Conservation (phyloP, 2,113 vertebrate species). For the Sturnira hondurensis region DNA sequence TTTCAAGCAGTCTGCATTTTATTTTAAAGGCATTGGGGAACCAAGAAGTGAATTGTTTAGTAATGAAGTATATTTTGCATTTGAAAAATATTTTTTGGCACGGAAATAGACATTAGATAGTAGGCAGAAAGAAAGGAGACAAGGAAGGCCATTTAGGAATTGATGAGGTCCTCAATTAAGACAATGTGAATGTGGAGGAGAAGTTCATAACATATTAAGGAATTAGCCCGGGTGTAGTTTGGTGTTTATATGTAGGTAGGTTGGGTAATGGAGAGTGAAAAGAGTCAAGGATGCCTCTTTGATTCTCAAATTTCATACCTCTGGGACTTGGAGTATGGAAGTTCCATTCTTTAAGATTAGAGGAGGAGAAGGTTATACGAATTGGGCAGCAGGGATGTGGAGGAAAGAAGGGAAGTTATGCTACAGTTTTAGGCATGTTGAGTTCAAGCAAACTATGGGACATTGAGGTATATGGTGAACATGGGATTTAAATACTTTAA, state of each 20-base stretch:
- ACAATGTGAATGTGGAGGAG: not conserved
- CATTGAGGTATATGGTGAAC: not conserved
- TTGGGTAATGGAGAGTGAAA: constrained; percentile 14
- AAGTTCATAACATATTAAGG: not conserved
- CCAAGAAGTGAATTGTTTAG: constrained; percentile 18
- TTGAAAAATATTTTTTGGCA: not conserved
- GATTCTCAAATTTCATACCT: not conserved
- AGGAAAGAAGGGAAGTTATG: not conserved
- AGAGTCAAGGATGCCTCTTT: not conserved
- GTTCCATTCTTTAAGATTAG: not conserved
- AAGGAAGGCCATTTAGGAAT: not conserved
- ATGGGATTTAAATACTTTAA: not conserved
- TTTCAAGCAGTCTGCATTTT: not conserved
- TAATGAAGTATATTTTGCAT: constrained; percentile 4
- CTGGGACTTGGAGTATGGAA: not conserved
- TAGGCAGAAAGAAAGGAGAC: not conserved
- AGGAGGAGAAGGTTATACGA: not conserved
- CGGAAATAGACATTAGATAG: not conserved
- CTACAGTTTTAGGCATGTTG: not conserved
- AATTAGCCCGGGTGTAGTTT: not conserved
- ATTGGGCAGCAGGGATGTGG: not conserved
- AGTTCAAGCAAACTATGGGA: not conserved
- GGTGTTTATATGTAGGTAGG: not conserved
- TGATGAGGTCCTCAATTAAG: not conserved
- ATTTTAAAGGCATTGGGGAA: not conserved